Base-by-base conservation (phyloP, 2,797 vertebrate genomes). In the Lagocephalus sceleratus region DNA sequence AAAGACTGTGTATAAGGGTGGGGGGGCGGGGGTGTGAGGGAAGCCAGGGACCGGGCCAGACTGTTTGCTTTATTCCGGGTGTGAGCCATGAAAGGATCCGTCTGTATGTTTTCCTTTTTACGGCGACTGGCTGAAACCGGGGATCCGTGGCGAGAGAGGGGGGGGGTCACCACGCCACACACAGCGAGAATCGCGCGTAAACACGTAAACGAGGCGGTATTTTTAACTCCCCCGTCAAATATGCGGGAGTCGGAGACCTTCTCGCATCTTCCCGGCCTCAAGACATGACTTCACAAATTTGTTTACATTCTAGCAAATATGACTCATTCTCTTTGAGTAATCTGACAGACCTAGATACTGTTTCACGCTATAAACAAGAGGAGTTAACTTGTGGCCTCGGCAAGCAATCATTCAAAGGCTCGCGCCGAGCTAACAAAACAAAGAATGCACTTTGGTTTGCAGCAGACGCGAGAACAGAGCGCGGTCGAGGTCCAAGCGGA, bases 61-160 rank as follows among this genome's bases (percentile, higher is more conserved):
- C 62, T 68, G 68, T 84, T 80, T 78, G 63, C 67, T 82, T 74
- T 73, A 54, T 57, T 82, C 64, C 10, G 66, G 17, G 63, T 68
- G 68, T 69, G 64, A 84, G 67, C 66, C 50, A 26, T 50, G 53
- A 12, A 5, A 65, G 56, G 49, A 76, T 51, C 45, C 48, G 51
- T 21, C 21, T 69, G 72, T 79, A 58, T 85, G 61, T 84, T 84
- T 83, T 63, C 71, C 43, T 77, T 81, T 80, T 69, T 42, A 59
- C 50, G 61, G 59, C 29, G 59, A 63, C 54, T 57, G 62, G 49
- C 57, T 60, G 16, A 62, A 69, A 60, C 17, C 11, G 54, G 54
- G 60, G 66, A 48, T 58, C 23, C 5, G 25, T 15, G 47, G 63
- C 67, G 47, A 22, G 57, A 59, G 51, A 46, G 45, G 57, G 19